Percentiles rank a stretch among this genome's conserved stretches.
phyloP scores from a whole-genome alignment of 2,797 vertebrate species.

The Halcyon badia region DNA sequence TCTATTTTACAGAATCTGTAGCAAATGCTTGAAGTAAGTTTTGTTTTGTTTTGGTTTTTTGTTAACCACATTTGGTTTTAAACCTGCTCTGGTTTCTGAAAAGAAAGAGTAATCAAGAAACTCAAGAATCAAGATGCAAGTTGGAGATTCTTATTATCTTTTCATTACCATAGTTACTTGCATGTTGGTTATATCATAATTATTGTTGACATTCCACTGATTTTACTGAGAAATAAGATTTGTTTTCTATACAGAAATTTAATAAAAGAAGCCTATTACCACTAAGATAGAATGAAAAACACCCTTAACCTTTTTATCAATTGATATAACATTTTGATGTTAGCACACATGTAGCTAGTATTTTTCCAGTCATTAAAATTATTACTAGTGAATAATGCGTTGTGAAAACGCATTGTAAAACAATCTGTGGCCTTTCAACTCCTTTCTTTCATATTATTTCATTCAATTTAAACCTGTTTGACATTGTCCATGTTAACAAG shows the following conservation, averaged over 20 bases:
- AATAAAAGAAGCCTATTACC: neutral
- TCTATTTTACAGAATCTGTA: neutral
- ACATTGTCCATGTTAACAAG: slow-evolving; percentile 27
- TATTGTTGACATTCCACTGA: neutral
- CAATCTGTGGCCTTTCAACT: slow-evolving; percentile 27
- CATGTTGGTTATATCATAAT: neutral
- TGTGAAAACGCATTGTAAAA: slow-evolving; percentile 19
- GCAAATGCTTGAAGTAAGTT: neutral
- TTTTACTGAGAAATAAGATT: neutral
- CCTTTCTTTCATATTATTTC: slow-evolving; percentile 19
- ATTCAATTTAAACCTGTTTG: slow-evolving; percentile 47
- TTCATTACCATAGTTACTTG: neutral
- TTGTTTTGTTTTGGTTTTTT: neutral
- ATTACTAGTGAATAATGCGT: neutral
- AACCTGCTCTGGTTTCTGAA: neutral
- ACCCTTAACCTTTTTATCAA: neutral
- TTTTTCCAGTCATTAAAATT: slow-evolving; percentile 26
- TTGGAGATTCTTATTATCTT: neutral
- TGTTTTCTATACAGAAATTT: neutral
- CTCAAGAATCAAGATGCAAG: neutral
- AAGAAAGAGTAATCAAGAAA: neutral
- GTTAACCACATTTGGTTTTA: neutral
- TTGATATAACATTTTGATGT: neutral
- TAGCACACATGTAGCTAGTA: neutral
- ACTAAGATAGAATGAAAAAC: neutral